Evolutionary conservation across 2,113 vertebrate species (phyloP), one percentile per base, ranked within the genome.

Genomic region (Ranitomeya imitator): DNA sequence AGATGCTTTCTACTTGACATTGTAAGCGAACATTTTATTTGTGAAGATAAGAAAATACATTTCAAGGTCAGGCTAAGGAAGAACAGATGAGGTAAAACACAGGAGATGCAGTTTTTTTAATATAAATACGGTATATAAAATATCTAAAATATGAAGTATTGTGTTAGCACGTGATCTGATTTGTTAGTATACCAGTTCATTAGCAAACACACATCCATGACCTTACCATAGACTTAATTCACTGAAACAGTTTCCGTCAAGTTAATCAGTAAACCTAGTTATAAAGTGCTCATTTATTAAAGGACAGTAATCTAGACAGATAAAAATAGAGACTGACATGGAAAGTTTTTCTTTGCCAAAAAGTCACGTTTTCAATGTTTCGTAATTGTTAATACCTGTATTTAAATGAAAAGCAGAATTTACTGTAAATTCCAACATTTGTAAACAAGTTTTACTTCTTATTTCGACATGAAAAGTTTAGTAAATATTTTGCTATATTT

Each of bases 261-360:
- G 79, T 81, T 81, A 81, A 81, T 60, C 19, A 60, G 57, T 81
- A 61, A 81, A 81, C 23, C 9, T 37, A 9, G 77, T 79, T 79
- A 16, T 90, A 60, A 87, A 81, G 55, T n/a, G 16, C 61, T 87
- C 11, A 74, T 15, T 79, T 65, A 86, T 92, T 89, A 91, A 91
- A 90, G 60, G 90, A 90, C 63, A 73, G n/a, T 23, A 57, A 85
- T 90, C 65, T 26, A 19, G 31, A 31, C 57, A 65, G 18, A 90
- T 92, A 91, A 92, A 92, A 93, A 92, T 91, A 93, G 85, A 87
- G 6, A 21, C 11, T 21, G 55, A 19, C 45, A 26, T 13, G 37
- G 26, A 69, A 65, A 76, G 4, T 60, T 59, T 45, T 23, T 8
- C 18, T 87, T n/a, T 83, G 79, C 31, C 77, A 86, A 86, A 63